phyloP scores from a whole-genome alignment of 1,140 invertebrate species.

The Chlorops oryzae region DNA sequence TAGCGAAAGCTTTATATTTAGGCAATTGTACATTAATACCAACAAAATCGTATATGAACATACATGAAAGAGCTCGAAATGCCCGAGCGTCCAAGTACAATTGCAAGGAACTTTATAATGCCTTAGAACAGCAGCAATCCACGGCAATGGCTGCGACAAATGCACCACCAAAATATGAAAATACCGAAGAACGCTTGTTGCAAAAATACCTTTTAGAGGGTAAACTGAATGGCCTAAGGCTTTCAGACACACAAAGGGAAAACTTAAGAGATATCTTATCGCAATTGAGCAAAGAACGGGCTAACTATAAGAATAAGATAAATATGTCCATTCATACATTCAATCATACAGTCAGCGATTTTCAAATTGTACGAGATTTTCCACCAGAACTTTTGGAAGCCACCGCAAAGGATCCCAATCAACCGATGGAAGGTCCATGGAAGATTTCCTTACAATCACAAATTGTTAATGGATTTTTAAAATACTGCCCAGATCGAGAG shows the following conservation, averaged over 20 bases:
- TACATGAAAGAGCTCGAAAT: conserved; percentile 64
- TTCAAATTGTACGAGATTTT: conserved; percentile 62
- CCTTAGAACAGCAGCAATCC: conserved; percentile 55
- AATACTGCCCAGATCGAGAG: conserved; percentile 72
- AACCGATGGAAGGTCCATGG: conserved; percentile 70
- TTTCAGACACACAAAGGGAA: conserved; percentile 45
- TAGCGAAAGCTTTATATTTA: conserved; percentile 74
- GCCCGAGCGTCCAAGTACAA: conserved; percentile 62
- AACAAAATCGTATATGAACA: conserved; percentile 65
- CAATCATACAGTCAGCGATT: conserved; percentile 61
- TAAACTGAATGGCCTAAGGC: conserved; percentile 67
- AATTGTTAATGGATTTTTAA: conserved; percentile 66
- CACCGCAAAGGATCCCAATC: conserved; percentile 57
- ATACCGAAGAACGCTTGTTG: conserved; percentile 58
- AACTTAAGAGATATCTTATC: conserved; percentile 51
- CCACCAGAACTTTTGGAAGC: conserved; percentile 62
- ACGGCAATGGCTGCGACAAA: conserved; percentile 2
- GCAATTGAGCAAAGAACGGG: conserved; percentile 52
- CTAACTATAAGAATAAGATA: conserved; percentile 59
- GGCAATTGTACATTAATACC: conserved; percentile 76
- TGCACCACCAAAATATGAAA: conserved; percentile 28
- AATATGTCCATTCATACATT: conserved; percentile 59
- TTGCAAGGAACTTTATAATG: conserved; percentile 61
- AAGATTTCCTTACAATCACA: conserved; percentile 65
- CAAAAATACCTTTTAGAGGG: conserved; percentile 76